Evolutionary conservation across 1,140 invertebrate genomes (phyloP).

Genomic region (Calephelis nemesis): DNA sequence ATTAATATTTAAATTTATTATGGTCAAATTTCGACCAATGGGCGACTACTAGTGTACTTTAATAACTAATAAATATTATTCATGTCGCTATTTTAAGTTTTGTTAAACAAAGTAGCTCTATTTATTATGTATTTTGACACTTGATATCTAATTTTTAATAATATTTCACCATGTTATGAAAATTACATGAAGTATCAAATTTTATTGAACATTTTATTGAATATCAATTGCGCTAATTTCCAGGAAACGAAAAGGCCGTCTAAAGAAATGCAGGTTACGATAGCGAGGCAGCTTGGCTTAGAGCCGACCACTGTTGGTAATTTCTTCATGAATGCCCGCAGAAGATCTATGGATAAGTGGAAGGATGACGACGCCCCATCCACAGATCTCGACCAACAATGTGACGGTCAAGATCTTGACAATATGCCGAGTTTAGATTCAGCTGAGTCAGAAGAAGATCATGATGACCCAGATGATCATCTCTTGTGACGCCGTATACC

Average conservation of each 20-base stretch:
- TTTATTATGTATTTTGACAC: too few relatives aligned
- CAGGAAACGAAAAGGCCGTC: constrained; percentile 99
- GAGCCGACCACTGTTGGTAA: constrained; percentile 99
- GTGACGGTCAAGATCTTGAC: constrained; percentile 63
- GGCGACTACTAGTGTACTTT: too few relatives aligned
- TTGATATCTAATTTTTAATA: too few relatives aligned
- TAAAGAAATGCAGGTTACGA: constrained; percentile 99
- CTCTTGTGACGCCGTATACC: constrained; percentile 71
- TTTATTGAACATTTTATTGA: too few relatives aligned
- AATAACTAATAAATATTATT: too few relatives aligned
- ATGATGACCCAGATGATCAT: constrained; percentile 68
- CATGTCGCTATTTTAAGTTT: too few relatives aligned
- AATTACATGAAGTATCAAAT: background rate
- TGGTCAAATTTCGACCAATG: too few relatives aligned
- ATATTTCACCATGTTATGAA: background rate
- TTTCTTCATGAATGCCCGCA: constrained; percentile 99
- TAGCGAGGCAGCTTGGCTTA: constrained; percentile 97
- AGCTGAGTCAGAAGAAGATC: constrained; percentile 68
- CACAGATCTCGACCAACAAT: constrained; percentile 61
- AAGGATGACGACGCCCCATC: constrained; percentile 88
- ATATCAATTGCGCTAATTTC: constrained; percentile 35
- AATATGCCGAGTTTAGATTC: constrained; percentile 67
- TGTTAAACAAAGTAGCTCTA: too few relatives aligned
- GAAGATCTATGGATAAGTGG: constrained; percentile 99
- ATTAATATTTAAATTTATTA: too few relatives aligned